Conservation (phyloP, 2,797 vertebrate species). For the Squalus acanthias region DNA sequence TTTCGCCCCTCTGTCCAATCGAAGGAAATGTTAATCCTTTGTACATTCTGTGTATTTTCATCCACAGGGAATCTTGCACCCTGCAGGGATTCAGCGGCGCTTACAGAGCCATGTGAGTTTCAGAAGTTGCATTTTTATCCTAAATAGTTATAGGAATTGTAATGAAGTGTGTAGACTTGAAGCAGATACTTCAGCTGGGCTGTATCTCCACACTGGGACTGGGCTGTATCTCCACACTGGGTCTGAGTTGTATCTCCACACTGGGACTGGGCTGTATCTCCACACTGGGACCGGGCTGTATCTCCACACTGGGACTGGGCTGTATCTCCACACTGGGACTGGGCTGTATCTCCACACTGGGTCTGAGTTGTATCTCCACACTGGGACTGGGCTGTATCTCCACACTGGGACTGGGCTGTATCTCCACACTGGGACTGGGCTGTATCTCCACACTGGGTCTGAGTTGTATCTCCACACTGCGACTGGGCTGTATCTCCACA, state of each 20-base stretch:
- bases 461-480: not conserved
- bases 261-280: not conserved
- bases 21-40: not conserved
- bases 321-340: not conserved
- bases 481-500: too few relatives aligned
- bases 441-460: not conserved
- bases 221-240: not conserved
- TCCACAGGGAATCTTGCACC: conserved; percentile 4
- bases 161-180: not conserved
- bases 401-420: too few relatives aligned
- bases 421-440: too few relatives aligned
- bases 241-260: not conserved
- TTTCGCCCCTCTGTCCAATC: not conserved
- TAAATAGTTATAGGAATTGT: not conserved
- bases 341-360: not conserved
- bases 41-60: not conserved
- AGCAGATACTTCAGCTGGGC: too few relatives aligned
- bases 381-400: not conserved
- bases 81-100: not conserved
- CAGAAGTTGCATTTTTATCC: not conserved
- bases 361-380: not conserved
- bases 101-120: not conserved
- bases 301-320: not conserved
- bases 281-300: not conserved
- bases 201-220: not conserved